Evolutionary conservation across 2,113 vertebrate species (phyloP).

Genomic region (Acanthochromis polyacanthus): DNA sequence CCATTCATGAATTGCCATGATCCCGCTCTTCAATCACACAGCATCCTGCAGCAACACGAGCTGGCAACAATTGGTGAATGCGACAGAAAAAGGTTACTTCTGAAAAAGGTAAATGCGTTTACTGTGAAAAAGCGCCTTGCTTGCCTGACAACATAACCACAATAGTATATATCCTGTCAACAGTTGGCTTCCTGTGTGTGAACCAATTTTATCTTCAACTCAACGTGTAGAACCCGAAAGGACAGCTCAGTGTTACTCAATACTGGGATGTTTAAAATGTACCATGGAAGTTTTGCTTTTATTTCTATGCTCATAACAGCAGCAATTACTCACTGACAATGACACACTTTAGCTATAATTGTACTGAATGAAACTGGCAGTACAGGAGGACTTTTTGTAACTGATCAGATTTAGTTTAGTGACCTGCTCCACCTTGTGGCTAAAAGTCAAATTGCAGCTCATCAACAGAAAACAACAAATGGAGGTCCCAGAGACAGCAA

Average conservation of each 20-base stretch:
- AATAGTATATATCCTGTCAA: constrained; percentile 82
- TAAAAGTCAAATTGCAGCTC: constrained; percentile 1
- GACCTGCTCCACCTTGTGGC: constrained; percentile 59
- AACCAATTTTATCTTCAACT: constrained; percentile 20
- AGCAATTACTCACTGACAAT: background rate
- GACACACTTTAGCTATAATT: background rate
- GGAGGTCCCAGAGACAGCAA: background rate
- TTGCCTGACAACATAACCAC: constrained; percentile 75
- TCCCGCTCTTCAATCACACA: background rate
- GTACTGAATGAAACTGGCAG: background rate
- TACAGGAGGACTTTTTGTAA: no score
- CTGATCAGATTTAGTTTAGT: background rate
- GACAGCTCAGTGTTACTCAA: background rate
- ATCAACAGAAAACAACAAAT: background rate
- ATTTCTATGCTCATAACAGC: background rate
- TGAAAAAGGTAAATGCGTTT: constrained; percentile 66
- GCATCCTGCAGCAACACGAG: constrained; percentile 19
- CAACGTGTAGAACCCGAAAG: background rate
- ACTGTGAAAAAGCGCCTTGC: constrained; percentile 48
- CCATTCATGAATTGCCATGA: constrained; percentile 29
- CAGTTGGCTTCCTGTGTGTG: constrained; percentile 77
- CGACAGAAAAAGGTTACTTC: constrained; percentile 38
- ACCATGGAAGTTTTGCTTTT: background rate
- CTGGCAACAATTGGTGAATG: constrained; percentile 40
- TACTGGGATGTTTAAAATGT: background rate